phyloP scores from a whole-genome alignment of 2,797 vertebrate genomes.

The Aplochiton taeniatus region DNA sequence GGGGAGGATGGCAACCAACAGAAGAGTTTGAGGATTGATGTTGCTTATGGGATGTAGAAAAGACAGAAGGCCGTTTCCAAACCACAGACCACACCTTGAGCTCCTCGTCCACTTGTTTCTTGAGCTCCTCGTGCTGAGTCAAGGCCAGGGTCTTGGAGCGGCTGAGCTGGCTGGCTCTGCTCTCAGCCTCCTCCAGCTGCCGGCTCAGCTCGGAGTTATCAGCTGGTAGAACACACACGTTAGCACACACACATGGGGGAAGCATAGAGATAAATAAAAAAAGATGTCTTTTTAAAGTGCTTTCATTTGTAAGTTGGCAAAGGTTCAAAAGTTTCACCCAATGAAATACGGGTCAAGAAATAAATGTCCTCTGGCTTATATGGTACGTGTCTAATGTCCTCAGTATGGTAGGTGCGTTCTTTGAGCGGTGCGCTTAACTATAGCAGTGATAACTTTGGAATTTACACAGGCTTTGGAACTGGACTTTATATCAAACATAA shows the following conservation, averaged over 20 bases:
- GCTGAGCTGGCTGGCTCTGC: constrained; percentile 65
- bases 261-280: too few species aligned
- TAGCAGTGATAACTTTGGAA: neutral
- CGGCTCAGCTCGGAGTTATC: constrained; percentile 77
- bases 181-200: constrained; percentile 78
- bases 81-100: constrained; percentile 68
- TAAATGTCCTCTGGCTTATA: too few species aligned
- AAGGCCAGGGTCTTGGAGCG: constrained; percentile 71
- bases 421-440: too few species aligned
- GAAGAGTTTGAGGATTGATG: too few species aligned
- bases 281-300: too few species aligned
- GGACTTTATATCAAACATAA: constrained; percentile 3
- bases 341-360: too few species aligned
- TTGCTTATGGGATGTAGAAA: too few species aligned
- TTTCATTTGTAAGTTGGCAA: too few species aligned
- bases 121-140: constrained; percentile 76
- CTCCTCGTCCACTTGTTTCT: constrained; percentile 81
- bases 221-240: constrained; percentile 56
- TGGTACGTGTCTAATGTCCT: neutral
- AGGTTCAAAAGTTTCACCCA: too few species aligned
- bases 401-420: neutral
- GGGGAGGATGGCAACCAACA: too few species aligned
- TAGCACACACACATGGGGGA: neutral
- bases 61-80: too few species aligned
- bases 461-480: neutral